These are phyloP conservation scores for Heterotilapia buettikoferi DNA, from an alignment of 2,113 vertebrate genomes.

Conservation along the genomic window DNA sequence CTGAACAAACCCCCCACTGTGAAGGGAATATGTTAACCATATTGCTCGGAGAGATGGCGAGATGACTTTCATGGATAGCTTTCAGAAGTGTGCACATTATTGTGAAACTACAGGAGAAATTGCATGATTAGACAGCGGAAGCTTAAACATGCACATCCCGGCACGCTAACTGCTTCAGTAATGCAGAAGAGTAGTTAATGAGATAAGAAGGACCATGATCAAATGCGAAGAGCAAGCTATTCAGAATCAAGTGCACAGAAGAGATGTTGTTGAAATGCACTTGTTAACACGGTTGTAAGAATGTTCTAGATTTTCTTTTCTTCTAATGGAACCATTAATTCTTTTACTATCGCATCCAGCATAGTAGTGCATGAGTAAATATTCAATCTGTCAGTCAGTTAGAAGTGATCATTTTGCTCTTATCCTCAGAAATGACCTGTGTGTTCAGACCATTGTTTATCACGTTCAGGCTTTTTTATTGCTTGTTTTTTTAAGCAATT, in stretches of 20 bases:
- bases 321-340: not conserved
- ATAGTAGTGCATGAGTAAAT: not conserved
- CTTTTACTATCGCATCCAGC: not conserved
- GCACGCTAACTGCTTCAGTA: not conserved
- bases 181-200: not conserved
- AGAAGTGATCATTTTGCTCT: not conserved
- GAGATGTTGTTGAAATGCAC: not conserved
- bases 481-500: not conserved
- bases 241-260: not conserved
- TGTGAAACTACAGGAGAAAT: not conserved
- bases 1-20: not conserved
- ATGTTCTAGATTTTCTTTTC: not conserved
- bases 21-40: constrained; percentile 29
- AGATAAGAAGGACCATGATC: not conserved
- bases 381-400: not conserved
- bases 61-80: constrained; percentile 26
- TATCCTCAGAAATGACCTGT: not conserved
- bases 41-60: not conserved
- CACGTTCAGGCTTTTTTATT: not conserved
- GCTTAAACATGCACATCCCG: not conserved
- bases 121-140: not conserved
- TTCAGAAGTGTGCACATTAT: constrained; percentile 27
- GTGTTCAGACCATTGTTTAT: not conserved
- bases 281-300: not conserved
- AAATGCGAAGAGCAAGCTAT: not conserved